These are phyloP conservation scores for Syrmaticus mikado DNA, from an alignment of 2,113 vertebrate species.

Conservation along the genomic window DNA sequence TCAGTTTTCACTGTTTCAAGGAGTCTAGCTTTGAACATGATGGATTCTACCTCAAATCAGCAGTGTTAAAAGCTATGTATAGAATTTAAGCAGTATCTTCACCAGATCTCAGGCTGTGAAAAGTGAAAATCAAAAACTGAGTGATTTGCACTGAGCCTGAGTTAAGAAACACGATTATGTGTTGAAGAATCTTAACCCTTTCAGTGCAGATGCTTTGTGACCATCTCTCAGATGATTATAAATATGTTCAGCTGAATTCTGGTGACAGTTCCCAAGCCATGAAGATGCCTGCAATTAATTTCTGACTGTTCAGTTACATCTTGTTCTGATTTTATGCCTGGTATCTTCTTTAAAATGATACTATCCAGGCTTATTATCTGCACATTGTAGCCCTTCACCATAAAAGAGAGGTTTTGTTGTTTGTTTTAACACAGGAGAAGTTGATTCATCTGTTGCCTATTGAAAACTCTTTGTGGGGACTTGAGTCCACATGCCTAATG, in stretches of 20 bases:
- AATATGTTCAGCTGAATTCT: background rate
- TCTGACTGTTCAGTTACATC: background rate
- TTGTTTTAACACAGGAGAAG: background rate
- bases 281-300: background rate
- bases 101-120: background rate
- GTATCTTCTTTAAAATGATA: background rate
- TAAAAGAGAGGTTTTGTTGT: background rate
- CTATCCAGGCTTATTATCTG: background rate
- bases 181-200: background rate
- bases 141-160: background rate
- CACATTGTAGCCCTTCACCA: background rate
- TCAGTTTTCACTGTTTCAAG: background rate
- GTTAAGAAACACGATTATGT: background rate
- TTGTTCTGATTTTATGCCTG: background rate
- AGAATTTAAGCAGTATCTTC: background rate
- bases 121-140: background rate
- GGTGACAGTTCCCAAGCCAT: background rate
- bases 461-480: background rate
- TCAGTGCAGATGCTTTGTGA: background rate
- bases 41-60: background rate
- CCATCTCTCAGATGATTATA: background rate
- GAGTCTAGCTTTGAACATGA: background rate
- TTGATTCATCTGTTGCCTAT: background rate
- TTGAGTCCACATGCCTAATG: background rate
- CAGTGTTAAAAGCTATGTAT: background rate